phyloP scores from a whole-genome alignment of 2,888 invertebrate species.

The Uloborus plumipes region DNA sequence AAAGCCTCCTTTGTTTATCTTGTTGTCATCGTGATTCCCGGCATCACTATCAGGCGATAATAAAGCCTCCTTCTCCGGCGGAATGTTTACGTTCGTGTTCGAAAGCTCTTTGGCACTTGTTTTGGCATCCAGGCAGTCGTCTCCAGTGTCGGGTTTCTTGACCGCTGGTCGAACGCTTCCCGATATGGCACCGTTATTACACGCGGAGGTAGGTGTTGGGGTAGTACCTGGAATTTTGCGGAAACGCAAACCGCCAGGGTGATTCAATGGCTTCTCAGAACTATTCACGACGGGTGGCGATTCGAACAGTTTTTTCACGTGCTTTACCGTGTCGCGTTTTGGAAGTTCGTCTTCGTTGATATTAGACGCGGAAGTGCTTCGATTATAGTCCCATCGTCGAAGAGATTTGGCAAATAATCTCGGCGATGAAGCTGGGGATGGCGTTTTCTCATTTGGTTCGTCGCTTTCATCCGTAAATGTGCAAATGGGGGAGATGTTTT shows the following conservation, averaged over 20 bases:
- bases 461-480: slow-evolving; percentile 55
- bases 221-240: slow-evolving; percentile 47
- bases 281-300: slow-evolving; percentile 35
- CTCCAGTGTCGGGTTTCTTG: slow-evolving; percentile 39
- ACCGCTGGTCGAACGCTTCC: slow-evolving; percentile 41
- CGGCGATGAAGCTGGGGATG: slow-evolving; percentile 27
- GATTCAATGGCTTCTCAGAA: slow-evolving; percentile 35
- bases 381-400: slow-evolving; percentile 35
- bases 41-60: slow-evolving; percentile 32
- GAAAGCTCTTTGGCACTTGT: slow-evolving; percentile 55
- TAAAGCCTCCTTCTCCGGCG: slow-evolving; percentile 5
- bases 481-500: slow-evolving; percentile 37
- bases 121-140: slow-evolving; percentile 45
- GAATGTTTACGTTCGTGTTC: slow-evolving; percentile 21
- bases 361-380: slow-evolving; percentile 41
- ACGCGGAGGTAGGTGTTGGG: slow-evolving; percentile 29
- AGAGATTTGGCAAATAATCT: slow-evolving; percentile 25
- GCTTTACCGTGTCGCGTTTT: slow-evolving; percentile 65
- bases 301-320: slow-evolving; percentile 60
- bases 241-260: slow-evolving; percentile 25
- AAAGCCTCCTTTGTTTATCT: slow-evolving; percentile 30
- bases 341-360: slow-evolving; percentile 64
- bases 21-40: slow-evolving; percentile 27
- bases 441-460: slow-evolving; percentile 39
- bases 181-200: slow-evolving; percentile 28